Evolutionary conservation across 2,888 invertebrate genomes (phyloP), one percentile per base, ranked within the genome.

Genomic region (Carabus problematicus): DNA sequence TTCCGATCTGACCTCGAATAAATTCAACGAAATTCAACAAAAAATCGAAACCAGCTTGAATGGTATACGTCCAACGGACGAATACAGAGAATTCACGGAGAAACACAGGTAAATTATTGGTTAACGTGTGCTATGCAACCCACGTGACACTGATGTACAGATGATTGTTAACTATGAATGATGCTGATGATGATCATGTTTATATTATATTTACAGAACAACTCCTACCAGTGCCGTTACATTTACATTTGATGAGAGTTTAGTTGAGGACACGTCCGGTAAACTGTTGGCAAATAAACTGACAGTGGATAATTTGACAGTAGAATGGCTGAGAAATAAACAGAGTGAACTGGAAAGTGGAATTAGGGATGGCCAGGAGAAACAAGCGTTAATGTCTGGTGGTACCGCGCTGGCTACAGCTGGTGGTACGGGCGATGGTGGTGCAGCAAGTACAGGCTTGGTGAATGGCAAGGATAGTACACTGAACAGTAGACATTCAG

Each of bases 231-330:
- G 91, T 67, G 91, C 92, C 18, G 84, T 92, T 56, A 86, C 89
- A 72, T 95, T 97, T 78, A 89, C 89, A 63, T 97, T 97, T 81
- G 95, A 96, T 81, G 91, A 93, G 76, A 91, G 90, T 75, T 85
- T 97, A 71, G 91, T 95, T 42, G 93, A 95, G 77, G 94, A 95
- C 76, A 93, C 94, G 63, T 92, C 92, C 61, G 95, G 95, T 8
- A 93, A 92, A 80, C 85, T 95, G 60, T 87, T 91, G 76, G 91
- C 93, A n/a, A 94, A 94, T 82, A 91, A 92, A 78, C 80, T 97
- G 73, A 94, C 95, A 0, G 93, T 97, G 0, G 96, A 97, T 81
- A 96, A 96, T 81, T 86, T 96, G 40, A 97, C 97, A 0, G 91
- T 94, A 45, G 96, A 96, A 77, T 93, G 93, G 91, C 82, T 97